Evolutionary conservation across 2,888 invertebrate species (phyloP), one percentile per base, ranked within the genome.

Genomic region (Drosophila cyrtoloma): DNA sequence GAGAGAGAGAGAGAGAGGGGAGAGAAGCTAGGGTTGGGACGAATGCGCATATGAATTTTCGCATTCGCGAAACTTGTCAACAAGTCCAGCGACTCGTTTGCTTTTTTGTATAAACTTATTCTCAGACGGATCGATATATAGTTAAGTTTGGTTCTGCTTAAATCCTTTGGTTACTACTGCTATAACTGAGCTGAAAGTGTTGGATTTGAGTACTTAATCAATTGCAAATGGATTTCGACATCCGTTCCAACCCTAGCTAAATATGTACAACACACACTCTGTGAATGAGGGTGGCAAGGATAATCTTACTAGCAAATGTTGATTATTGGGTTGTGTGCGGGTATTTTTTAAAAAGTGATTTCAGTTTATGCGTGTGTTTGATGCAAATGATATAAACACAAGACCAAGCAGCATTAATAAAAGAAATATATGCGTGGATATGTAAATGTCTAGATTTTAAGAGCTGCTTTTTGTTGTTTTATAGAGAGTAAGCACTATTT

Each of bases 311-410:
- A 30, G 22, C 33, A 58, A 66, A 39, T 44, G 58, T 59, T 60
- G 64, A 26, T 55, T 42, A 30, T 33, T 55, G 42, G 62, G 28
- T 33, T 44, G n/a, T 35, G 35, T 50, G 55, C 3, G 39, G 61
- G 58, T 14, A 64, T 71, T 62, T 47, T 44, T 26, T 32, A 22
- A 62, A 5, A 22, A 47, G 52, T 66, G 57, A 60, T 59, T 30
- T 30, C 26, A 79, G 33, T 61, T 65, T 63, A 52, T 62, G 39
- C 16, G 62, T 69, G 68, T 60, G 14, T 56, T 42, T n/a, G 57
- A 52, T 80, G 83, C 72, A 83, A 84, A 83, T 85, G 83, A 77
- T 74, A 65, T 39, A 65, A 79, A 74, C 58, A 55, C 58, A 85
- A 83, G 71, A 57, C 65, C 83, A 85, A 85, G 84, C 86, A 71